These are phyloP conservation scores for Oryzias dopingdopingensis DNA, from an alignment of 2,797 vertebrate species.

Conservation along the genomic window DNA sequence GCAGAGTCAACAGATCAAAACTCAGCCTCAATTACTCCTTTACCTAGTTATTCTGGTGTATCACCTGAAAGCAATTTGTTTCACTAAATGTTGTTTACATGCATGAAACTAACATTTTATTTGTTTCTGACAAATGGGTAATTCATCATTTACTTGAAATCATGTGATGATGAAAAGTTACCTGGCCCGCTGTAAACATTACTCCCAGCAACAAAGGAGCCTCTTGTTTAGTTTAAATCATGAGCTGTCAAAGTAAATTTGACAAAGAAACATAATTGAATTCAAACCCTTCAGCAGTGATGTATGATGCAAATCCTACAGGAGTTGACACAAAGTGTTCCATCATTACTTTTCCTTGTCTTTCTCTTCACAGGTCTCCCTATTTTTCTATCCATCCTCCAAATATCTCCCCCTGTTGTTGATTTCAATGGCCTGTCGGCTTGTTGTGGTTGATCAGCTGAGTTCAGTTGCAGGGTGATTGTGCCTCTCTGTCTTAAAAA, in stretches of 20 bases:
- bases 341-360: background rate
- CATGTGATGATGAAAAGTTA: too few relatives aligned
- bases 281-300: background rate
- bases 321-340: background rate
- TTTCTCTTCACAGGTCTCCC: background rate
- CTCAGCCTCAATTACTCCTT: too few relatives aligned
- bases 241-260: background rate
- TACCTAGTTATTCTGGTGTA: too few relatives aligned
- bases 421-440: constrained; percentile 45
- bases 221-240: background rate
- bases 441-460: constrained; percentile 25
- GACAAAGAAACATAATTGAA: too few relatives aligned
- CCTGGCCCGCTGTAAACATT: too few relatives aligned
- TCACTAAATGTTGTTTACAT: too few relatives aligned
- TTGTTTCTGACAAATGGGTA: too few relatives aligned
- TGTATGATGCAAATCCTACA: background rate
- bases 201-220: background rate
- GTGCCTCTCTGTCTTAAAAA: constrained; percentile 1
- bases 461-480: constrained; percentile 9
- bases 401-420: constrained; percentile 17
- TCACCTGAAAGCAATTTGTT: too few relatives aligned
- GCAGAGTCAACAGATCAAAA: too few relatives aligned
- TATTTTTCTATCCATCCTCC: constrained; percentile 14
- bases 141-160: too few relatives aligned
- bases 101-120: too few relatives aligned